Percentiles rank a stretch among this genome's conserved stretches.
Evolutionary conservation across 2,797 vertebrate species (phyloP).

Genomic region (Phoxinus dragarum): DNA sequence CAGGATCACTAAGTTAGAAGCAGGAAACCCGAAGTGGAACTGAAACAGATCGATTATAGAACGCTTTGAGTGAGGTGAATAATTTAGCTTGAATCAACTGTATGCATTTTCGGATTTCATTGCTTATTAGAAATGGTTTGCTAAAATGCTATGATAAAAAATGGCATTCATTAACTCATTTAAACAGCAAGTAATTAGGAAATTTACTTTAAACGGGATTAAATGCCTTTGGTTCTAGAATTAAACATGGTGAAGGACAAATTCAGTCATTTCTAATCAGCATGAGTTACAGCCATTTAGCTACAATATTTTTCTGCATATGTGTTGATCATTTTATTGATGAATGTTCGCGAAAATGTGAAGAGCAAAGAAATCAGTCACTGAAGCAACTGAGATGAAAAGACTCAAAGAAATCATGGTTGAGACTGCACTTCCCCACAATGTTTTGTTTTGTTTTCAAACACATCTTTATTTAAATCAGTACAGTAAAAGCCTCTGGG

Average conservation of each 20-base stretch:
- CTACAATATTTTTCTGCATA: background rate
- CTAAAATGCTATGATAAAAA: background rate
- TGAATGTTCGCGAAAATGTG: background rate
- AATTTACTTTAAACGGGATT: background rate
- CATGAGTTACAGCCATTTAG: background rate
- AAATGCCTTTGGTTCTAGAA: background rate
- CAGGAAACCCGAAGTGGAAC: background rate
- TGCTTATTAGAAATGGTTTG: background rate
- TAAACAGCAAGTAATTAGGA: background rate
- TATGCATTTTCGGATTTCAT: background rate
- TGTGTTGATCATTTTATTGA: constrained; percentile 14
- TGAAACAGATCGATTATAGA: background rate
- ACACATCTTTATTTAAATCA: constrained; percentile 81
- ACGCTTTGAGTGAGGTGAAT: background rate
- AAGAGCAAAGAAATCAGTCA: constrained; percentile 13
- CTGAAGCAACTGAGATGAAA: constrained; percentile 48
- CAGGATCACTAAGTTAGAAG: background rate
- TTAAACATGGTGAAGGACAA: background rate
- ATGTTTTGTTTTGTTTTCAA: constrained; percentile 67
- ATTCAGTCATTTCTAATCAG: background rate
- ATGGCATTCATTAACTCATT: background rate
- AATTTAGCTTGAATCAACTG: background rate
- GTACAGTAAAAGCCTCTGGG: constrained; percentile 73
- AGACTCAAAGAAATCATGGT: constrained; percentile 57
- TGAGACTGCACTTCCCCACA: constrained; percentile 64